Evolutionary conservation across 2,888 invertebrate species (phyloP).

Genomic region (Leptinotarsa rubiginosa): DNA sequence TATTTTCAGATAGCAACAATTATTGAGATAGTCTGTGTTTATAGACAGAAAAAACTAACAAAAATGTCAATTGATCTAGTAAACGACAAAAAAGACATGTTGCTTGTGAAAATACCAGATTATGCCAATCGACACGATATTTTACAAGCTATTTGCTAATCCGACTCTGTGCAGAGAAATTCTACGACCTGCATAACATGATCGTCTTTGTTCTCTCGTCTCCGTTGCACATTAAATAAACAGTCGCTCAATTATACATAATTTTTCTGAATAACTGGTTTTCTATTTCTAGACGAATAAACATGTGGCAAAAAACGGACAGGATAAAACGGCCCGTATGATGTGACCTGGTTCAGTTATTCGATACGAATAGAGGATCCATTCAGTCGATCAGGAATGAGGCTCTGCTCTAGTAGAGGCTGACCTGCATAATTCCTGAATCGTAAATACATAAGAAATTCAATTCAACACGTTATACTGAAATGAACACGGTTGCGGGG

Average conservation of each 20-base stretch:
- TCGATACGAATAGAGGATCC: conserved; percentile 40
- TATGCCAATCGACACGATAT: too few relatives aligned
- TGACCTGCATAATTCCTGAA: conserved; percentile 46
- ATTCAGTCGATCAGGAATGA: conserved; percentile 40
- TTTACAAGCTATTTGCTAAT: too few relatives aligned
- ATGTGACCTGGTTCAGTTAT: conserved; percentile 45
- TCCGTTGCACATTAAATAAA: conserved; percentile 29
- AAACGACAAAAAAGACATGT: too few relatives aligned
- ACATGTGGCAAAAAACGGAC: conserved; percentile 23
- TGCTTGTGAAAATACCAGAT: too few relatives aligned
- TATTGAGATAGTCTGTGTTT: too few relatives aligned
- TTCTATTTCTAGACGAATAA: conserved; percentile 34
- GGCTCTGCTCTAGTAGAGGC: conserved; percentile 29
- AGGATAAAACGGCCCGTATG: conserved; percentile 33
- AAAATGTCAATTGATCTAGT: too few relatives aligned
- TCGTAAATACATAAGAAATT: conserved; percentile 32
- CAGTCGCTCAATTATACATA: conserved; percentile 33
- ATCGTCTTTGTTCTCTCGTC: conserved; percentile 36
- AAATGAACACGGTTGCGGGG: background rate
- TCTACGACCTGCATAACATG: conserved; percentile 22
- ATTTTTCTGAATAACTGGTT: conserved; percentile 37
- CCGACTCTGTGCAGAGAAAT: background rate
- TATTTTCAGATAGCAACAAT: too few relatives aligned
- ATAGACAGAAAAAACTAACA: too few relatives aligned
- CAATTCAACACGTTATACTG: background rate